Evolutionary conservation across 2,888 invertebrate species (phyloP), one percentile per base, ranked within the genome.

Genomic region (Pammene fasciana): DNA sequence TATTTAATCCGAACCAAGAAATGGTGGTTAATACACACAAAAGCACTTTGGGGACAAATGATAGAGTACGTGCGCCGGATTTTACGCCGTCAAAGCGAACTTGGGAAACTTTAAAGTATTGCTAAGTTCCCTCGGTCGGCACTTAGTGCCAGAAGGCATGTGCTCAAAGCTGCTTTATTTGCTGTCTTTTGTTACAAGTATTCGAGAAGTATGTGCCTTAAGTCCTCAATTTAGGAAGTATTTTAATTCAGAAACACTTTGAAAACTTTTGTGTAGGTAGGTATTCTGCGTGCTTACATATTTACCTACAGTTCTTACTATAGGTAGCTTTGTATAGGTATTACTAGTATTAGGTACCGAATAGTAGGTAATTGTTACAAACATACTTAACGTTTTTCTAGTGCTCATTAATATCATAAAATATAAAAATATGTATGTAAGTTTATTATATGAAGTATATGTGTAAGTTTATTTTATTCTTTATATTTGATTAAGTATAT

Each of bases 71-170:
- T 36, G 18, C 36, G 50, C 57, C 57, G 65, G 64, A 68, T 68
- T 65, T 57, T 65, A 43, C 57, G 64, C 46, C 57, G 45, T 57
- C 68, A 68, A 68, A 68, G 68, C 64, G 18, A 59, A 68, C 57
- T 68, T 68, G 36, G 52, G 52, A 68, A 68, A 68, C 64, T 68
- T 68, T 68, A 65, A 68, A 68, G 68, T 68, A 68, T 68, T 64
- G 57, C 64, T 64, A 59, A 68, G 68, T 68, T 62, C 10, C 50
- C 43, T 57, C 68, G 43, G 64, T 56, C 52, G 57, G 68, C 64
- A 65, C 68, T 68, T 52, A 52, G 64, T 45, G 43, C 64, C 57
- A 64, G 68, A 36, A 64, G 64, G 68, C 64, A 57, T 68, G 64
- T 54, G 36, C 52, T 56, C 41, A 36, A 59, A 57, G 52, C 41